Evolutionary conservation across 2,113 vertebrate species (phyloP), one percentile per base, ranked within the genome.

Genomic region (Hyaena hyaena): DNA sequence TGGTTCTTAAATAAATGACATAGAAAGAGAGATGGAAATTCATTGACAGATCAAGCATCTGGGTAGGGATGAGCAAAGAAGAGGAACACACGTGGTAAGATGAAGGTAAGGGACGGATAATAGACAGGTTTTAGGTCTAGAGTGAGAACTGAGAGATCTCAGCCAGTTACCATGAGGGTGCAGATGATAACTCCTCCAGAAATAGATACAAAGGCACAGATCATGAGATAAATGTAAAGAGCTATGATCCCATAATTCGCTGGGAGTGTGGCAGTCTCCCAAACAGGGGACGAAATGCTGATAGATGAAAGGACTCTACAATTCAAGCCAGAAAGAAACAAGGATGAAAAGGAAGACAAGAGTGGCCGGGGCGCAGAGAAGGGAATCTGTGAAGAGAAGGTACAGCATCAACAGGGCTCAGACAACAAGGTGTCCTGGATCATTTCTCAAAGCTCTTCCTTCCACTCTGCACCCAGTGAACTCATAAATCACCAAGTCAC

Each of bases 371-470:
- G 14, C 24, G 3, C 5, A 0, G 43, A 88, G 43, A 69, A 28
- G 10, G 4, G 28, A 69, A 11, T 24, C 43, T 74, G 11, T 8
- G 35, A 81, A 91, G 11, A 8, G 39, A 71, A 68, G 24, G 35
- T 23, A 69, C 31, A 35, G 5, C 1, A 1, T 15, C 0, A 23
- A 6, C 48, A 92, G 1, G 0, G 1, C 28, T 55, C 28, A 12
- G 66, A 16, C 61, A 45, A 4, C 0, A 0, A 50, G 3, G 2
- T 1, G 17, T 19, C 45, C 58, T 15, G 17, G 17, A 1, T 35
- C 80, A 26, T 24, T 63, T 66, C 11, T 19, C 53, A 4, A 0
- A 7, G 39, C 33, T 48, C 58, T n/a, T 48, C 24, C n/a, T 89
- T 39, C 50, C 5, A 17, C 17, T 43, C 35, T 7, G 10, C 23